phyloP scores from a whole-genome alignment of 2,113 vertebrate species.

The Centropus bengalensis region DNA sequence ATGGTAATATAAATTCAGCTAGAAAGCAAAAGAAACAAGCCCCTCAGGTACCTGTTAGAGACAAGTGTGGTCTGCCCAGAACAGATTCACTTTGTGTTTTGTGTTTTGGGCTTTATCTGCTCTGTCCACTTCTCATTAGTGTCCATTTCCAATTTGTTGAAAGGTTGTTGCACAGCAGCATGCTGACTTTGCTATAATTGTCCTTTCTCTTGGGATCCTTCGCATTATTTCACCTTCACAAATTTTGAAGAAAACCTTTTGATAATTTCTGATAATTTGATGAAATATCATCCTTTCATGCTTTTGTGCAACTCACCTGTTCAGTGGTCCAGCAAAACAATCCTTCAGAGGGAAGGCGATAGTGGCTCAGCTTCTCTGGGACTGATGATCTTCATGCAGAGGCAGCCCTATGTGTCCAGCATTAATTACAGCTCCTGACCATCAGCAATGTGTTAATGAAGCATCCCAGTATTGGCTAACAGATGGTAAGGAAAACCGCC shows the following conservation, averaged over 20 bases:
- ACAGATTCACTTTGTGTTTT: neutral
- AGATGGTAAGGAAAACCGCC: neutral
- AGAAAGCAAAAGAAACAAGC: neutral
- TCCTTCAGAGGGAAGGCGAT: neutral
- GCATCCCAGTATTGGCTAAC: neutral
- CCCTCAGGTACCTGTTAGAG: neutral
- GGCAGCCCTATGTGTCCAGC: neutral
- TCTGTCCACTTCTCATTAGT: neutral
- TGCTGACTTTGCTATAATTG: neutral
- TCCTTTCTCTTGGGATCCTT: neutral
- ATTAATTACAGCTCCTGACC: neutral
- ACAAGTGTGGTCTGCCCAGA: neutral
- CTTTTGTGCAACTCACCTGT: neutral
- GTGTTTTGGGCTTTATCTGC: neutral
- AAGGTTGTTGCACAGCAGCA: neutral
- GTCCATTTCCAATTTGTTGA: neutral
- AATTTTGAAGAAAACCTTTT: neutral
- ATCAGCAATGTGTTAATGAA: accelerated
- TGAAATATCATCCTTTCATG: neutral
- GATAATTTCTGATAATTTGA: neutral
- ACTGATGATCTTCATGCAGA: accelerated
- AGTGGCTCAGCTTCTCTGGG: neutral
- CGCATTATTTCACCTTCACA: neutral
- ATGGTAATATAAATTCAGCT: neutral
- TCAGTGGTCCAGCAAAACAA: neutral